Evolutionary conservation across 2,113 vertebrate species (phyloP).

Genomic region (Chloroceryle aenea): DNA sequence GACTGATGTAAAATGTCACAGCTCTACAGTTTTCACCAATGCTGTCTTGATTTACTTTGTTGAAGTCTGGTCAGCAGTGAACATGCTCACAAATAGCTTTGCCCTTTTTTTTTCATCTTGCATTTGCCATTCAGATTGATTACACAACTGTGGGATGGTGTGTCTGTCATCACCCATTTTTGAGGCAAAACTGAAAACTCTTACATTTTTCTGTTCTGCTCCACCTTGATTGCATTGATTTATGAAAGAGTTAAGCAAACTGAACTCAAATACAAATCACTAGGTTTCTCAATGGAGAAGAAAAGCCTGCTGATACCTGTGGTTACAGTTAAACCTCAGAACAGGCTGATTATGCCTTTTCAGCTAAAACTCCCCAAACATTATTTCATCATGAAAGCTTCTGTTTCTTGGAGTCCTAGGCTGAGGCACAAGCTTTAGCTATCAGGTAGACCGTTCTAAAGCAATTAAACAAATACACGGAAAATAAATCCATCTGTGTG

Average conservation of each 20-base stretch:
- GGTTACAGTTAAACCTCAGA: not conserved
- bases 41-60: not conserved
- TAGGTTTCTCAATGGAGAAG: not conserved
- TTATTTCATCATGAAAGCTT: not conserved
- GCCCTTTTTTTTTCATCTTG: not conserved
- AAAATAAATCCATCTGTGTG: not conserved
- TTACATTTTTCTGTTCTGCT: not conserved
- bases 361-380: not conserved
- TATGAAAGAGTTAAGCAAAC: not conserved
- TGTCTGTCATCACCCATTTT: not conserved
- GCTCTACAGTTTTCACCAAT: not conserved
- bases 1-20: not conserved
- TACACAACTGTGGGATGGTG: fast-evolving
- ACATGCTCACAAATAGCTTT: not conserved
- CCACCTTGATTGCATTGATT: not conserved
- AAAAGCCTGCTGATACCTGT: not conserved
- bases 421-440: not conserved
- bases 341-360: not conserved
- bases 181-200: not conserved
- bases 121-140: not conserved
- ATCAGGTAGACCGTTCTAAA: not conserved
- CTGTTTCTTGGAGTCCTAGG: not conserved
- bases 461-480: not conserved
- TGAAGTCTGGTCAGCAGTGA: not conserved
- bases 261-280: not conserved